Base-by-base conservation (phyloP, 2,888 invertebrate species). In the Entomobrya multifasciata region DNA sequence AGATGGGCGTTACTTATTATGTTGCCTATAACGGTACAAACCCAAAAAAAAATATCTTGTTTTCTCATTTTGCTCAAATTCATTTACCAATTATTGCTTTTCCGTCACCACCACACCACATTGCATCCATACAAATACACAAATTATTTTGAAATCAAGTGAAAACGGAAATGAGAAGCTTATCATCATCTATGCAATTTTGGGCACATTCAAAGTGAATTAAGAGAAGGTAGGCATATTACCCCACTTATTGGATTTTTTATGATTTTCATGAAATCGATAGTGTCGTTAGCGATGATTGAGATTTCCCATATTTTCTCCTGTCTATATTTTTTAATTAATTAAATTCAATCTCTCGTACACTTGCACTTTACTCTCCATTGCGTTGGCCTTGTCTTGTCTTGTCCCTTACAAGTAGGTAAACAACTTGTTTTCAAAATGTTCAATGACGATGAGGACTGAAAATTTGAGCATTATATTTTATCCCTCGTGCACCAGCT, bases 41-140 rank as follows among this genome's bases (percentile, higher is more conserved):
- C 57, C 20, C 22, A 27, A 57, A 55, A 57, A 77, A 60, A 77
- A 60, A 67, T 60, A 60, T 25, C 62, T 62, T 30, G 27, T 3
- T 30, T 30, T 13, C n/a, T 15, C 2, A 36, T 20, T 41, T 20
- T 20, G 8, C 22, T 79, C 79, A 79, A n/a, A n/a, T n/a, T n/a
- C n/a, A n/a, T n/a, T 79, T 79, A 49, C 47, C 10, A 22, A 52
- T 80, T 67, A 80, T 80, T 65, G 80, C 55, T 70, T 79, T 79
- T 79, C 52, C 65, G 49, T 49, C 79, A 79, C 79, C 49, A 49
- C n/a, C 47, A n/a, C n/a, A n/a, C n/a, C n/a, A n/a, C n/a, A n/a
- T n/a, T n/a, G n/a, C 49, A 6, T 49, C 13, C 49, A 72, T 72
- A 72, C 25, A 72, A 49, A 49, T 27, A 22, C 72, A 25, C 72